Evolutionary conservation across 2,888 invertebrate species (phyloP).

Genomic region (Diloba caeruleocephala): DNA sequence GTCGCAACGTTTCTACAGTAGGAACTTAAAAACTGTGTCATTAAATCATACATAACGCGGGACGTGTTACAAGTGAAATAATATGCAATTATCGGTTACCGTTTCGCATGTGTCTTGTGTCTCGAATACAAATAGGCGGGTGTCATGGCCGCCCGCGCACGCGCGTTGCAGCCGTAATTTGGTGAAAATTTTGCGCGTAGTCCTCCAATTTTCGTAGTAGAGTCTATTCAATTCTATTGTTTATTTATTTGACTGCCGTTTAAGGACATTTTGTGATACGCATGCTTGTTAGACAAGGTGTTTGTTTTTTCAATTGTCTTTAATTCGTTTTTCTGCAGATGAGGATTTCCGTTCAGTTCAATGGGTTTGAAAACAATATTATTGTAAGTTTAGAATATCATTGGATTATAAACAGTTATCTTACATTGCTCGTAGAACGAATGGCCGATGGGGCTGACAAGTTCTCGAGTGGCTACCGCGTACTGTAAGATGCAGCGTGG

Average conservation of each 20-base stretch:
- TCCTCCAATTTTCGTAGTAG: slow-evolving; percentile 30
- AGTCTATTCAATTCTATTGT: slow-evolving; percentile 8
- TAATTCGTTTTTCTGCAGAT: background rate
- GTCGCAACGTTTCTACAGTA: slow-evolving; percentile 33
- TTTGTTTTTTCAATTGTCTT: slow-evolving; percentile 13
- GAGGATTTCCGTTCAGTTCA: slow-evolving; percentile 32
- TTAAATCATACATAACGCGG: slow-evolving; percentile 54
- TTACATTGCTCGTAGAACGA: too few relatives aligned
- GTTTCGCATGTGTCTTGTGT: slow-evolving; percentile 44
- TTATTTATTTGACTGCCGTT: slow-evolving; percentile 19
- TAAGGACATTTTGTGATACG: slow-evolving; percentile 18
- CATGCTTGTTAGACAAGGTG: slow-evolving; percentile 9
- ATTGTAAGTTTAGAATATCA: too few relatives aligned
- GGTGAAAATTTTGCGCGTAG: slow-evolving; percentile 59
- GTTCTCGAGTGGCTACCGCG: too few relatives aligned
- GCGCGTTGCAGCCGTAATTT: slow-evolving; percentile 57
- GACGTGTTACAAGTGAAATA: slow-evolving; percentile 62
- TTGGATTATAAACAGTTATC: too few relatives aligned
- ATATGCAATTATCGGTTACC: slow-evolving; percentile 66
- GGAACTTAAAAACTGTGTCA: slow-evolving; percentile 37
- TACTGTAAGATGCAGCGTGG: too few relatives aligned
- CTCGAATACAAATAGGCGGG: slow-evolving; percentile 65
- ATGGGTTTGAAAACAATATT: too few relatives aligned
- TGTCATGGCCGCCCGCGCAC: slow-evolving; percentile 70
- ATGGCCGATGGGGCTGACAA: too few relatives aligned